Percentiles rank a stretch among this genome's conserved stretches.
phyloP scores from a whole-genome alignment of 2,888 invertebrate species.

The Pantelozetes paolii region DNA sequence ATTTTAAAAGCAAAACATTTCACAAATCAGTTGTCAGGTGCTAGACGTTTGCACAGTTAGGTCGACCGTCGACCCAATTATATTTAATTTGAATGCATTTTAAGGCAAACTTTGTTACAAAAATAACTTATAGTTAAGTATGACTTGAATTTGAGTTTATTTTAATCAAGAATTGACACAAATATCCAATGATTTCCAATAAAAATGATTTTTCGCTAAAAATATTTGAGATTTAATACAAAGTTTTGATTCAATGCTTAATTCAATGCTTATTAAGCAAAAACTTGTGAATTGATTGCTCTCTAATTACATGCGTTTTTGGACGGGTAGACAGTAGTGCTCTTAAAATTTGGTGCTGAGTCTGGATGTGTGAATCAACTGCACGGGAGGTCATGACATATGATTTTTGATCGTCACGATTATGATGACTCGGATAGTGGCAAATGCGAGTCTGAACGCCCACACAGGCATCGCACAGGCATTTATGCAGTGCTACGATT shows the following conservation, averaged over 20 bases:
- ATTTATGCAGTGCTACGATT: constrained; percentile 30
- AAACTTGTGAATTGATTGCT: constrained; percentile 20
- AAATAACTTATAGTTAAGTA: no score
- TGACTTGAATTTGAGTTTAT: no score
- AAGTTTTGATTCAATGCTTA: constrained; percentile 3
- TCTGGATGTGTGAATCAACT: not conserved
- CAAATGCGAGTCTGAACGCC: constrained; percentile 23
- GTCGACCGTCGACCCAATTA: not conserved
- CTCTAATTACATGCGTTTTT: constrained; percentile 27
- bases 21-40: not conserved
- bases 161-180: not conserved
- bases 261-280: not conserved
- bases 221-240: not conserved
- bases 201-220: not conserved
- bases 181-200: not conserved
- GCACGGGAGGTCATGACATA: constrained; percentile 19
- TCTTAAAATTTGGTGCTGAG: no score
- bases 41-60: not conserved
- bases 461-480: constrained; percentile 30
- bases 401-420: constrained; percentile 27
- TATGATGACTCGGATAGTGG: constrained; percentile 22
- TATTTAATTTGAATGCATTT: no score
- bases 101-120: no score
- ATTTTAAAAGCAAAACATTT: not conserved
- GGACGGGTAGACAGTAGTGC: not conserved